Evolutionary conservation across 2,113 vertebrate genomes (phyloP), one percentile per base, ranked within the genome.

Genomic region (Illadopsis cleaveri): DNA sequence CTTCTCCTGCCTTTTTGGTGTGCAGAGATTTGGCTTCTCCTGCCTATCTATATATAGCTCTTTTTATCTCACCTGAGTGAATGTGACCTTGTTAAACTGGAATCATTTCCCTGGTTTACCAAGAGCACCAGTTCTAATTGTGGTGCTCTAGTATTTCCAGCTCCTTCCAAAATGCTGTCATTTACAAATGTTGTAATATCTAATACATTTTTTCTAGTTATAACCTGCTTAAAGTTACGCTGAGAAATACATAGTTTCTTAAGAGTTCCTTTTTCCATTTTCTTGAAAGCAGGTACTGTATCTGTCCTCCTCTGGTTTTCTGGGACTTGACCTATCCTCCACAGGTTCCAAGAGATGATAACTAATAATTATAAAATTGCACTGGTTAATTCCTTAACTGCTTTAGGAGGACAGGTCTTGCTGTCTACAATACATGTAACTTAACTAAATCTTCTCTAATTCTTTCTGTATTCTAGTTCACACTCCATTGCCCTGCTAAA

Each of bases 371-470:
- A 72, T 12, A 35, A 80, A 93, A 90, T 69, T 83, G 56, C 31
- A 76, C 40, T 53, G 48, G 61, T 94, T 92, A 94, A 94, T 95
- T 92, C 57, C 53, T 94, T 84, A 91, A 72, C 80, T 68, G 42
- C 91, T 94, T 48, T 47, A 53, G 61, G 61, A 65, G 37, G 91
- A 60, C 14, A 75, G 53, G n/a, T 89, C 89, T 94, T 91, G 77
- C 79, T 89, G 44, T 60, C 65, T 78, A 53, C 61, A 72, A n/a
- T 84, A 48, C 13, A 70, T 44, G 33, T 38, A 84, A 87, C n/a
- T 75, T 81, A 71, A 68, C 48, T 86, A 84, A 93, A 93, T 87
- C 48, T 66, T 77, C 66, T 79, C 35, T 95, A 77, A 90, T 88
- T 94, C 58, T 53, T 77, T 84, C 57, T 91, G 48, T 72, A 40